Percentiles rank a stretch among this genome's conserved stretches.
Conservation (phyloP, 2,797 vertebrate genomes). For the Tiaroga cobitis region DNA sequence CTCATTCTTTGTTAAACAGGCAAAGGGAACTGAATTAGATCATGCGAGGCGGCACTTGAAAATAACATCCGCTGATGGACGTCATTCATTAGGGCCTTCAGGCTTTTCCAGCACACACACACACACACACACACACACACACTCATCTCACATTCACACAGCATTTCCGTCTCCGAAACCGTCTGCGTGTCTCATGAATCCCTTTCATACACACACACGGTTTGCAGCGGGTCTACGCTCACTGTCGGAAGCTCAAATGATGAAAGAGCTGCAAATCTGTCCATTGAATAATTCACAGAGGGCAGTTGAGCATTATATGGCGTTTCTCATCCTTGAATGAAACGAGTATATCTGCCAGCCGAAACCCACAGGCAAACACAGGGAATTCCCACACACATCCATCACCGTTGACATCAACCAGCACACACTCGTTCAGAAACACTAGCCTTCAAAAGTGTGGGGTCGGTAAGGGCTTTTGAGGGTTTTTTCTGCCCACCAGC, state of each 20-base stretch:
- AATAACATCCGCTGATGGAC: slow-evolving; percentile 16
- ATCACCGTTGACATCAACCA: neutral
- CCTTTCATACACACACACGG: slow-evolving; percentile 1
- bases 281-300: slow-evolving; percentile 31
- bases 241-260: slow-evolving; percentile 21
- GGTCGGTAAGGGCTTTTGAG: neutral
- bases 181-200: neutral
- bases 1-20: neutral
- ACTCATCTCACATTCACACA: neutral
- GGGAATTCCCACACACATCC: slow-evolving; percentile 20
- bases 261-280: slow-evolving; percentile 24
- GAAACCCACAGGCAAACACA: neutral
- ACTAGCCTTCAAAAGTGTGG: neutral
- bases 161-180: neutral
- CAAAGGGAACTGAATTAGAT: slow-evolving; percentile 12
- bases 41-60: neutral
- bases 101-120: neutral
- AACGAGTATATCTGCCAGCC: slow-evolving; percentile 4
- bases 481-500: neutral
- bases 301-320: neutral
- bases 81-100: slow-evolving; percentile 23
- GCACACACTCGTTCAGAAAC: neutral
- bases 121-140: neutral
- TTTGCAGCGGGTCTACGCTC: neutral
- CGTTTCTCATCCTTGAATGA: neutral